Percentiles rank a stretch among this genome's conserved stretches.
Conservation (phyloP, 1,140 invertebrate species). For the Drosophila kepulauana region DNA sequence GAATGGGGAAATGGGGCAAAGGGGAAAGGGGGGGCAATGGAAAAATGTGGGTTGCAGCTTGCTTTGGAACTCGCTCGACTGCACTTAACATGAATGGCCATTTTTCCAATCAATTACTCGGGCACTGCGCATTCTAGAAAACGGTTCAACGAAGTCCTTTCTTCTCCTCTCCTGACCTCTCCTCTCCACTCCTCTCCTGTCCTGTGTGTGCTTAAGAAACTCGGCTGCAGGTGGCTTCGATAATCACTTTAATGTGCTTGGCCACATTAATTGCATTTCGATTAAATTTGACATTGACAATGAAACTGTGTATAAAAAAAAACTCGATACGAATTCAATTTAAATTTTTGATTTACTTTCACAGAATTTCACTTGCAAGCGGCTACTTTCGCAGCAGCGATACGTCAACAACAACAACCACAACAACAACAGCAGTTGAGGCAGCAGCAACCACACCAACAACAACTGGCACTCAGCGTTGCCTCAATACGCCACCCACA, state of each 20-base stretch:
- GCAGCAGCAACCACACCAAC: constrained; percentile 35
- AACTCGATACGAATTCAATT: constrained; percentile 14
- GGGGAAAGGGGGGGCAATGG: neutral
- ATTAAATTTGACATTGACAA: constrained; percentile 73
- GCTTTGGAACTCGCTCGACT: constrained; percentile 46
- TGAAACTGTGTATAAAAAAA: constrained; percentile 15
- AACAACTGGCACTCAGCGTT: constrained; percentile 58
- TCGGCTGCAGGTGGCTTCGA: constrained; percentile 23
- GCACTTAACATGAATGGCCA: constrained; percentile 76
- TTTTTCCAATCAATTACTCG: constrained; percentile 79
- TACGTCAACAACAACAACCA: constrained; percentile 45
- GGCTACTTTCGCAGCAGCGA: constrained; percentile 60
- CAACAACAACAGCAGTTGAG: constrained; percentile 26
- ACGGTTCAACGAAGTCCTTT: neutral
- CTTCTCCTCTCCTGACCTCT: too few species aligned
- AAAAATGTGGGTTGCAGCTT: neutral
- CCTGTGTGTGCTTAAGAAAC: neutral
- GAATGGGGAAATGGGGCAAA: neutral
- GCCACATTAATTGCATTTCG: constrained; percentile 24
- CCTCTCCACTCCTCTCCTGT: too few species aligned
- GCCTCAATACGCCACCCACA: constrained; percentile 78
- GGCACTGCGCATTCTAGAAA: neutral
- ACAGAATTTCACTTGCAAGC: constrained; percentile 52
- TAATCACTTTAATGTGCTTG: constrained; percentile 54
- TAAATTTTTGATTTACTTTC: constrained; percentile 7